Base-by-base conservation (phyloP, 1,140 invertebrate genomes). In the Anadara kagoshimensis region DNA sequence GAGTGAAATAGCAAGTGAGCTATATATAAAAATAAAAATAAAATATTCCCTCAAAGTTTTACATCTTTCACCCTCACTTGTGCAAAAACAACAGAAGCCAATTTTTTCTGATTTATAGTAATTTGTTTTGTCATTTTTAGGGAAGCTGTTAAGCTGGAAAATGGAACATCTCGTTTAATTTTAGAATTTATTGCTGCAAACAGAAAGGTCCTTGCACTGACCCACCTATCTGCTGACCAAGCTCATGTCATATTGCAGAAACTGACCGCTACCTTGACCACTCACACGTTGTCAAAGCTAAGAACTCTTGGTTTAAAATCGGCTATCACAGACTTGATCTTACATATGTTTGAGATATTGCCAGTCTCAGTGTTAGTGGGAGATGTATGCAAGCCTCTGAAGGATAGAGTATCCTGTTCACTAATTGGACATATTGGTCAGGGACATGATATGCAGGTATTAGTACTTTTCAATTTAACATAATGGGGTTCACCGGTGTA, bases 341-440 rank as follows among this genome's bases (percentile, higher is more conserved):
- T 68, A 57, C 64, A 77, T 56, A 64, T 76, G 53, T 54, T 75
- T 1, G 73, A 75, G n/a, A 69, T 26, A 20, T 51, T 81, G 16
- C 20, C 69, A 2, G 26, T 36, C 12, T 14, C 62, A 12, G 51
- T 65, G 24, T 68, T 74, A 18, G 51, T 56, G 14, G 70, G 78
- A 29, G 47, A 43, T 10, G 59, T 64, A 18, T 69, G 69, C 24
- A 75, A 62, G 45, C 70, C 73, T 14, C 16, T 73, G 63, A 72
- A 47, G 64, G 69, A 59, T 72, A 26, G n/a, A 14, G 5, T 45
- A 49, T 54, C 24, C 14, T 22, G 7, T 51, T 36, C 18, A 16
- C 14, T 65, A 1, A 16, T 47, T 26, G 18, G 24, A 22, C 22
- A 24, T 29, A 26, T 66, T 16, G 53, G 26, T 36, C 24, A 22